These are phyloP conservation scores for Miniopterus natalensis DNA, from an alignment of 2,113 vertebrate genomes.

Conservation along the genomic window DNA sequence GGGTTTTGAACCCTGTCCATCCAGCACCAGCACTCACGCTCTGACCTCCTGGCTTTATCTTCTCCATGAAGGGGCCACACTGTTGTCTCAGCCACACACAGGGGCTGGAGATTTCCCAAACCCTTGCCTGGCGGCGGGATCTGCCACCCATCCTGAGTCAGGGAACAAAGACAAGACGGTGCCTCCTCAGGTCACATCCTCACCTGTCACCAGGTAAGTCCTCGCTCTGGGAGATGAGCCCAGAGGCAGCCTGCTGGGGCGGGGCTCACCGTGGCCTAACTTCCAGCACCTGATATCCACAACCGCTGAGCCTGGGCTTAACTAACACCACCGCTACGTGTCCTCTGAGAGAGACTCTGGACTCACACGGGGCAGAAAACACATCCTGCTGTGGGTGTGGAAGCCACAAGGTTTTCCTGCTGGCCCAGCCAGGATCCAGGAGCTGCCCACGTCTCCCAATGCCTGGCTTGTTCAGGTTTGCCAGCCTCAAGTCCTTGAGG, in stretches of 20 bases:
- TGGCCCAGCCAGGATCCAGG: background rate
- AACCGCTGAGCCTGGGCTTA: background rate
- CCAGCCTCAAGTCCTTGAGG: background rate
- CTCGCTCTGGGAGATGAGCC: background rate
- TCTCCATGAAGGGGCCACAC: background rate
- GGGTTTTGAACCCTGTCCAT: background rate
- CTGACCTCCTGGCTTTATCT: background rate
- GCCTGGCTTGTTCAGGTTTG: background rate
- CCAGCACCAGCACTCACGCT: fast-evolving
- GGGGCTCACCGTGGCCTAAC: background rate
- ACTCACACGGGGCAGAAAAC: background rate
- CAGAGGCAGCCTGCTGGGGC: background rate
- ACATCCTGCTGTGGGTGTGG: background rate
- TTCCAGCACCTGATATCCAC: background rate
- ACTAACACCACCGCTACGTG: background rate
- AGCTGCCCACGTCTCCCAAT: background rate
- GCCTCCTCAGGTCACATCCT: background rate
- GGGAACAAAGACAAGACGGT: background rate
- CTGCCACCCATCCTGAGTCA: background rate
- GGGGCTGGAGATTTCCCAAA: background rate
- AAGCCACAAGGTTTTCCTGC: background rate
- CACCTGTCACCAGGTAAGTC: background rate
- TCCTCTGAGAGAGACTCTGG: background rate
- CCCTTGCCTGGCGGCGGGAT: background rate
- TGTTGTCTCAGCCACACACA: fast-evolving